These are phyloP conservation scores for Chiloscyllium punctatum DNA, from an alignment of 2,797 vertebrate genomes.

Conservation along the genomic window DNA sequence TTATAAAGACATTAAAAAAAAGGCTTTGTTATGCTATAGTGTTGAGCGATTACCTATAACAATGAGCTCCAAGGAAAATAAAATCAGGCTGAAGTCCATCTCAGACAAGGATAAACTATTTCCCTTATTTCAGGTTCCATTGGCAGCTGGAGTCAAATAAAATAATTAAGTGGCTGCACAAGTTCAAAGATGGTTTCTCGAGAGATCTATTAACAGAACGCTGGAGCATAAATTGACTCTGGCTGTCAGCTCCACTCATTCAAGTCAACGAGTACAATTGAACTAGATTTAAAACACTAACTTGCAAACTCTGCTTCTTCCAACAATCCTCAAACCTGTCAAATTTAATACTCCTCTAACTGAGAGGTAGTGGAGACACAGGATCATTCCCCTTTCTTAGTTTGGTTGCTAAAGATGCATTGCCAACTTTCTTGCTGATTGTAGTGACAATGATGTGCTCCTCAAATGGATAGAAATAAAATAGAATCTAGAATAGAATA, in stretches of 20 bases:
- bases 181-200: conserved; percentile 16
- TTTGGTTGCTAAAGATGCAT: background rate
- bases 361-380: background rate
- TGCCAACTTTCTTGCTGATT: background rate
- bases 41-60: background rate
- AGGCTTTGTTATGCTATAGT: background rate
- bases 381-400: background rate
- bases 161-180: background rate
- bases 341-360: background rate
- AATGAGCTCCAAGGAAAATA: background rate
- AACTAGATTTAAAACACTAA: background rate
- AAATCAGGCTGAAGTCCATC: background rate
- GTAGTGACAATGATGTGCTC: background rate
- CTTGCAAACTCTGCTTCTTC: background rate
- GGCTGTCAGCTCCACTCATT: background rate
- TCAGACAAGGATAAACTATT: background rate
- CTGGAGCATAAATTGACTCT: background rate
- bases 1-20: background rate
- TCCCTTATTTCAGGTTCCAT: background rate
- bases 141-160: background rate
- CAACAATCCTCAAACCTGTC: background rate
- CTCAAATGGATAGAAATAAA: background rate
- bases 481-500: background rate
- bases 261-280: background rate
- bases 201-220: background rate